A percentile compares a stretch with the other conserved stretches of the same genome.
Evolutionary conservation across 2,113 vertebrate species (phyloP).

Genomic region (Plecturocebus donacophilus): DNA sequence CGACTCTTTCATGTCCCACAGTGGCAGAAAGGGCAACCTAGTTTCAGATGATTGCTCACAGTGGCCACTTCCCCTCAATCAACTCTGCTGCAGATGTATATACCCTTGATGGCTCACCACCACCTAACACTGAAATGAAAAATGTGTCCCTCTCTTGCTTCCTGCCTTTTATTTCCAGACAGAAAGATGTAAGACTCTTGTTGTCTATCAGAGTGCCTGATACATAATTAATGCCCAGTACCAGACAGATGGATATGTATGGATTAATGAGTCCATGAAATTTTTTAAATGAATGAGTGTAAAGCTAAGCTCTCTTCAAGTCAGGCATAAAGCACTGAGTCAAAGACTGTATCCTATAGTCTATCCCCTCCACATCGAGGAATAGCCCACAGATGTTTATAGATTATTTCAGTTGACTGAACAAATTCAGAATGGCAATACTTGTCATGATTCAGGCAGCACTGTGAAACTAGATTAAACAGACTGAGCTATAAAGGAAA

Average conservation of each 20-base stretch:
- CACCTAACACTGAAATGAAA: background rate
- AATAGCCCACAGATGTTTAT: background rate
- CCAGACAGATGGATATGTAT: background rate
- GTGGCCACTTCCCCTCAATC: background rate
- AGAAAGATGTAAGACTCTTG: background rate
- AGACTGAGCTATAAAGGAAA: slow-evolving; percentile 47
- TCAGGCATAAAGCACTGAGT: background rate
- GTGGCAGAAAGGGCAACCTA: background rate
- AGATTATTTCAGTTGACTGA: slow-evolving; percentile 34
- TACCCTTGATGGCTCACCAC: background rate
- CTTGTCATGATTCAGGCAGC: background rate
- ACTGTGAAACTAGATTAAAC: slow-evolving; percentile 48
- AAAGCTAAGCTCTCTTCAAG: background rate
- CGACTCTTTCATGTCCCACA: background rate
- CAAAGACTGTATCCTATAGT: background rate
- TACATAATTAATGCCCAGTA: background rate
- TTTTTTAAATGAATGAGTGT: background rate
- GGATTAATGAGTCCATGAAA: background rate
- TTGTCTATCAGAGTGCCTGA: background rate
- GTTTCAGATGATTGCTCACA: slow-evolving; percentile 1
- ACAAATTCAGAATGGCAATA: slow-evolving; percentile 4
- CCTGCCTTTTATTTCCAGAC: slow-evolving; percentile 4
- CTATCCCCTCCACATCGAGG: background rate
- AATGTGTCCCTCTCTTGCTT: background rate
- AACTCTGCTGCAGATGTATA: background rate